phyloP scores from a whole-genome alignment of 2,888 invertebrate species.

The Hydriomena furcata region DNA sequence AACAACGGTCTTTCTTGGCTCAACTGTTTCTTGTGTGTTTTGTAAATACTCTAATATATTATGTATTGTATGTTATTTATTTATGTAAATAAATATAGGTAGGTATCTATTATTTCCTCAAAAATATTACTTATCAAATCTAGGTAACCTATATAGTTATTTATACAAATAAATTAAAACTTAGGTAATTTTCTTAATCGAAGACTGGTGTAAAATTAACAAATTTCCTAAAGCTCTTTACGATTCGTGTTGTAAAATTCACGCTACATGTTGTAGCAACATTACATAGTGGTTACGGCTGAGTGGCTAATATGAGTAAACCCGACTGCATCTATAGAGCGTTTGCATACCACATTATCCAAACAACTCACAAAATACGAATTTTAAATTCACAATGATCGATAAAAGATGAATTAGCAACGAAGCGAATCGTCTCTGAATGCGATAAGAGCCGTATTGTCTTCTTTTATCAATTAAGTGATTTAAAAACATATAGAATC shows the following conservation, averaged over 20 bases:
- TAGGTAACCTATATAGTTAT: too few relatives aligned
- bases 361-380: background rate
- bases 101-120: too few relatives aligned
- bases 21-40: too few relatives aligned
- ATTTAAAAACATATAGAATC: conserved; percentile 4
- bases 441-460: background rate
- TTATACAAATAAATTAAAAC: too few relatives aligned
- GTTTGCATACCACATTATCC: background rate
- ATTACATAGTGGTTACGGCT: conserved; percentile 5
- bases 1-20: too few relatives aligned
- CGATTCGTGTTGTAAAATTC: background rate
- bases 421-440: background rate
- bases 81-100: too few relatives aligned
- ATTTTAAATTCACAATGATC: background rate
- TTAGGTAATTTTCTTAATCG: too few relatives aligned
- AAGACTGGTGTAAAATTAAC: background rate
- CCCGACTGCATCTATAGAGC: background rate
- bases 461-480: too few relatives aligned
- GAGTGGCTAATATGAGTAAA: background rate
- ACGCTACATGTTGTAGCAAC: background rate
- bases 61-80: too few relatives aligned
- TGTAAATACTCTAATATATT: too few relatives aligned
- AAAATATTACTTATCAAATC: too few relatives aligned
- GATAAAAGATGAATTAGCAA: background rate
- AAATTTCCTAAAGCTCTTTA: background rate